Base-by-base conservation (phyloP, 2,797 vertebrate genomes). In the Spatula versicolor region DNA sequence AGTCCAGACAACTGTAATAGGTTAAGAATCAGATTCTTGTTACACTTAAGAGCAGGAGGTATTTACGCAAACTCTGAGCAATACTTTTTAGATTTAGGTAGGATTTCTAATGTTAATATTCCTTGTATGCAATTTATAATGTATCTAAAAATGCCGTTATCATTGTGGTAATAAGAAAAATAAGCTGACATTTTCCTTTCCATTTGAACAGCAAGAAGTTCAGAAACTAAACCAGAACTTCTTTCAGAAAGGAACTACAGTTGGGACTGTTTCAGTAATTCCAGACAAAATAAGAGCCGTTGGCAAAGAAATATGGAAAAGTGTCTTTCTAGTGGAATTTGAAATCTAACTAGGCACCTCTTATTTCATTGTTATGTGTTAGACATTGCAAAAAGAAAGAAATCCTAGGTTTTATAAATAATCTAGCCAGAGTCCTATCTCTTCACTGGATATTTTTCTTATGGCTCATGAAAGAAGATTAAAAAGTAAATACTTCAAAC, bases 41-140 rank as follows among this genome's bases (percentile, higher is more conserved):
- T 85, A 48, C 50, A 41, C 11, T 55, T 85, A 7, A 0, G 31
- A 77, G 23, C 46, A 20, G 1, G 6, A 12, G 0, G 1, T 66
- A 17, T 86, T 91, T 82, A 12, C 67, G 33, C 48, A 79, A 84
- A 54, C 11, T 58, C 45, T 52, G n/a, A 50, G 16, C 43, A n/a
- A 14, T 20, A 39, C 41, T 64, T 64, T 91, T 71, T 43, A 72
- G 18, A 55, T 79, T 68, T 59, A 62, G 37, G 7, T 37, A 64
- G 6, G 54, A 59, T 59, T 91, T 90, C 16, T 87, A 23, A 39
- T 66, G 10, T 75, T 67, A 37, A 58, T 46, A 55, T 43, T 43
- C 16, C 19, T 55, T 77, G 68, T 71, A 10, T 56, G 71, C 35
- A 54, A 52, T 11, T 2, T 45, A 14, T 50, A 17, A 5, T 14